Percentiles rank a stretch among this genome's conserved stretches.
Evolutionary conservation across 2,797 vertebrate genomes (phyloP).

Genomic region (Chiloscyllium punctatum): DNA sequence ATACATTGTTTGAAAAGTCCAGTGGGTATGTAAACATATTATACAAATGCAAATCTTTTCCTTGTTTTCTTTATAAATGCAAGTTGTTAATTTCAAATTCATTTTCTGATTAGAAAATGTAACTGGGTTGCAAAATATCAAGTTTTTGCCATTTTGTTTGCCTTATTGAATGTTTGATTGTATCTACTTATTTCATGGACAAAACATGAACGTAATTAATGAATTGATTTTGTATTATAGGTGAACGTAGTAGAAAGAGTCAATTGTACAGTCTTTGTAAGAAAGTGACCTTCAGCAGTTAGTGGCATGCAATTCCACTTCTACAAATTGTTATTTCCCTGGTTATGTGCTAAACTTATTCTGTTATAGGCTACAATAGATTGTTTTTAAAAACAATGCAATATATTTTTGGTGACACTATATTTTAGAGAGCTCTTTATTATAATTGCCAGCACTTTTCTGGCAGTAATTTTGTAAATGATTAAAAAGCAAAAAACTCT

Average conservation of each 20-base stretch:
- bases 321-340: background rate
- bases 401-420: constrained; percentile 1
- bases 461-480: background rate
- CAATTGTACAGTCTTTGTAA: too few species aligned
- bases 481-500: background rate
- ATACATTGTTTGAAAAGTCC: too few species aligned
- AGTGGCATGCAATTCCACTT: background rate
- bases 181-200: background rate
- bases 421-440: background rate
- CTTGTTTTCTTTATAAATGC: background rate
- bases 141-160: background rate
- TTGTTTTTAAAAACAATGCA: background rate
- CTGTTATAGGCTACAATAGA: background rate
- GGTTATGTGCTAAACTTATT: background rate
- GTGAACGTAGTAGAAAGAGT: too few species aligned
- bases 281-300: background rate
- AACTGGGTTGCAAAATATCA: background rate
- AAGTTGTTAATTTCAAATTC: background rate
- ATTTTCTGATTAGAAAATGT: background rate
- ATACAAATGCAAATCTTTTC: background rate
- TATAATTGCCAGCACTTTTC: background rate
- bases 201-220: background rate
- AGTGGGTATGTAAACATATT: too few species aligned
- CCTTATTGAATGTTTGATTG: background rate
- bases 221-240: too few species aligned